Base-by-base conservation (phyloP, 2,888 invertebrate genomes). In the Cataglyphis cursor region DNA sequence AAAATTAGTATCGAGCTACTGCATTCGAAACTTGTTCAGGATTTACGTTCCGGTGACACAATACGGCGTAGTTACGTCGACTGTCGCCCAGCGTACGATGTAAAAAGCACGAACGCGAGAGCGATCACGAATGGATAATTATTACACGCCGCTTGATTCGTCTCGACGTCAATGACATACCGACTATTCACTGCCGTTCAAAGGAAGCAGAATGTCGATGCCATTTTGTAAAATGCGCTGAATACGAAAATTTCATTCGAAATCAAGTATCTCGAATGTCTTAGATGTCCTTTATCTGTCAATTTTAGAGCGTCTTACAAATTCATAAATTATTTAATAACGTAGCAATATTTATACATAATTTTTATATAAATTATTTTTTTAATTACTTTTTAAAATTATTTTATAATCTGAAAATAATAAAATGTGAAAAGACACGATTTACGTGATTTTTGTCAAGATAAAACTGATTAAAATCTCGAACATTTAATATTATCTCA, bases 1-100 rank as follows among this genome's bases (percentile, higher is more conserved):
- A 9, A 61, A 59, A 80, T 80, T 80, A 80, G 70, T 70, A 80
- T 80, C 70, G 78, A 80, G 78, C 78, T 54, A 4, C 35, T 80
- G 78, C 78, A 44, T 68, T 31, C 31, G 31, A 21, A 80, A 70
- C 70, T 80, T 61, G 59, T 44, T 70, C 70, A 35, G 35, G 44
- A 70, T 80, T 80, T 61, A 80, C 78, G 48, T 78, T 59, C 68
- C 44, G 21, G 44, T 24, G 59, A 59, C 59, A 80, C 68, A 78
- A 78, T 78, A 59, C 57, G 21, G 6, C 70, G 12, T 80, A 80
- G 70, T 80, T 80, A 80, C 70, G 35, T 78, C 78, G 57, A 44
- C 68, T 44, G 51, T 68, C 57, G 28, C 21, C 28, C 41, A 31
- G 21, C 5, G 54, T n/a, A 35, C 38, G 35, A 21, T 9, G 18